These are phyloP conservation scores for Calcarius lapponicus DNA, from an alignment of 2,797 vertebrate genomes.

Conservation along the genomic window DNA sequence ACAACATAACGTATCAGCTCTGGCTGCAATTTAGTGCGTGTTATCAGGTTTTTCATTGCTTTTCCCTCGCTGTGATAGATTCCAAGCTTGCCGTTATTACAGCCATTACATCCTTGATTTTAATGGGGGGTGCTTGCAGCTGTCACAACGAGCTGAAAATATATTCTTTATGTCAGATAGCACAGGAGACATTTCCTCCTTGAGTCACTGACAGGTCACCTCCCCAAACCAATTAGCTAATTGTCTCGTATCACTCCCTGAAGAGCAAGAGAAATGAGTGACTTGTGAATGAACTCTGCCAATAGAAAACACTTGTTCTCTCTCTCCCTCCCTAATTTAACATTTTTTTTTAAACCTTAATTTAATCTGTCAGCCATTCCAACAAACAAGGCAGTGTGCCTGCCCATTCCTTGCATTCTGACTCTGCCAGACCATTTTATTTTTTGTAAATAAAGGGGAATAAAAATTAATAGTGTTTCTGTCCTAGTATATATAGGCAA, in stretches of 20 bases:
- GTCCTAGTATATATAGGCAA: not conserved
- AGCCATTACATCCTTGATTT: constrained; percentile 60
- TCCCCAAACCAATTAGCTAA: constrained; percentile 82
- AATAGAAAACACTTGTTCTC: constrained; percentile 52
- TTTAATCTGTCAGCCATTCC: constrained; percentile 58
- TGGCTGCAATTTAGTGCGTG: not conserved
- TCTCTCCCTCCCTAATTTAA: constrained; percentile 9
- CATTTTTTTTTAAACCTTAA: constrained; percentile 63
- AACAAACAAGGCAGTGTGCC: constrained; percentile 57
- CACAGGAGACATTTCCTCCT: constrained; percentile 63
- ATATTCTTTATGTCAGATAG: constrained; percentile 64
- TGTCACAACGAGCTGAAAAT: constrained; percentile 66
- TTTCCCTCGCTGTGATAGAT: constrained; percentile 24
- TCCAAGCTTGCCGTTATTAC: constrained; percentile 52
- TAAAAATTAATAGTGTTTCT: not conserved
- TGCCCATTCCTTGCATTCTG: constrained; percentile 6
- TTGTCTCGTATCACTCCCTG: constrained; percentile 75
- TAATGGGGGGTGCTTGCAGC: constrained; percentile 59
- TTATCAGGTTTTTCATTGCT: constrained; percentile 61
- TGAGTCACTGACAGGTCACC: constrained; percentile 72
- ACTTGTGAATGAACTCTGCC: constrained; percentile 68
- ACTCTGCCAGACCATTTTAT: not conserved
- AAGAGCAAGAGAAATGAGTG: constrained; percentile 68
- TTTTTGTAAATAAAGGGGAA: not conserved
- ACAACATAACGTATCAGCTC: constrained; percentile 36